Base-by-base conservation (phyloP, 2,797 vertebrate species). In the Squalus acanthias region DNA sequence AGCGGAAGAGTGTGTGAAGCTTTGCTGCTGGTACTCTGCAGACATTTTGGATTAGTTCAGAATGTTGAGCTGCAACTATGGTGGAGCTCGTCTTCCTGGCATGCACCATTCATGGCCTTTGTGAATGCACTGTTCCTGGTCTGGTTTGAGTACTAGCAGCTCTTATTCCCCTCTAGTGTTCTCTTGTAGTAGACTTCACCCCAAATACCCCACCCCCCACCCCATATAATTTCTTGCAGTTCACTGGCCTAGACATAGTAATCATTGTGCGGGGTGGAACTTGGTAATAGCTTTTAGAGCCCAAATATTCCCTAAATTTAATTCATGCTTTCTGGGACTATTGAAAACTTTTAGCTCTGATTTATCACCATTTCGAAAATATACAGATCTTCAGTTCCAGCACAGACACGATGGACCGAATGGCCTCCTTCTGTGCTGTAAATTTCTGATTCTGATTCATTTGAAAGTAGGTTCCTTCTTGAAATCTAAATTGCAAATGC, bases 1-100 rank as follows among this genome's bases (percentile, higher is more conserved):
- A 33, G 50, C 6, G 0, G 20, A 57, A 57, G 24, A 20, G 7
- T 26, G 39, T 33, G 3, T 74, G 70, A 65, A n/a, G 57, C 89
- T 88, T 88, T n/a, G 57, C 29, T 79, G 76, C 29, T 65, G 89
- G 60, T 92, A 92, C 33, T 74, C 70, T 95, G 69, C 50, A 95
- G 69, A 95, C 24, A 72, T 74, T 74, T 24, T 70, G 20, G 24
- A 53, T 95, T 74, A 57, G 76, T 33, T 95, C 94, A 57, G 69
- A 95, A 95, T 33, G 26, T 76, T 95, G 70, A 95, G 26, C 33
- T 74, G 39, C 20, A 67, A 46, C n/a, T 46, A 9, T 94, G 39
- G 93, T 94, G 24, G 46, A 39, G n/a, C 20, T 67, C 8, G 9
- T 33, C 24, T 95, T 74, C 46, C 69, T 53, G 69, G 69, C 63